Percentiles rank a stretch among this genome's conserved stretches.
These are phyloP conservation scores for Ammospiza caudacuta DNA, from an alignment of 2,113 vertebrate species.

Conservation along the genomic window DNA sequence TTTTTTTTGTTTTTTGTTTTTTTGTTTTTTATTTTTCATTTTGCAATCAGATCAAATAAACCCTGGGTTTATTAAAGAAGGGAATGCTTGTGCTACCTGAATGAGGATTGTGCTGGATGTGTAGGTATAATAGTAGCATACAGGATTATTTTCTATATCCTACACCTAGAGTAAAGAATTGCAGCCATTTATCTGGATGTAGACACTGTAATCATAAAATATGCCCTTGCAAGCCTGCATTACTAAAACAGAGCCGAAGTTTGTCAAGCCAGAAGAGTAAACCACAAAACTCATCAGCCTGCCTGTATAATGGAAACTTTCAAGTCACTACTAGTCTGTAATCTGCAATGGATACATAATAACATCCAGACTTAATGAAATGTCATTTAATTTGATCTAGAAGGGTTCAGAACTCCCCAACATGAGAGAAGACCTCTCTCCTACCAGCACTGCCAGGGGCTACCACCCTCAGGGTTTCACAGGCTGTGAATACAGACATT, in stretches of 20 bases:
- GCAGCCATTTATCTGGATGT: neutral
- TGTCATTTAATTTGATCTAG: neutral
- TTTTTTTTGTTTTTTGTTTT: neutral
- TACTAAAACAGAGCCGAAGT: neutral
- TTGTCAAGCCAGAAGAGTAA: neutral
- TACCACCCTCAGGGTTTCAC: neutral
- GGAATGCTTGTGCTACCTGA: neutral
- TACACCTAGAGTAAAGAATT: neutral
- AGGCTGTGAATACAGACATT: neutral
- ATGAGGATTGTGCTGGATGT: neutral
- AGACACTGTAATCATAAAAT: neutral
- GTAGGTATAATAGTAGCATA: neutral
- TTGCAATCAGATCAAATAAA: neutral
- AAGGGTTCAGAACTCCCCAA: neutral
- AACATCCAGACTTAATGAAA: neutral
- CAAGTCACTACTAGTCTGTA: neutral
- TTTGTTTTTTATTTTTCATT: neutral
- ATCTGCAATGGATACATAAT: neutral
- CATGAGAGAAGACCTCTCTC: neutral
- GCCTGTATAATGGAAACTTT: neutral
- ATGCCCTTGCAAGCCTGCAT: neutral
- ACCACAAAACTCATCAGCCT: neutral
- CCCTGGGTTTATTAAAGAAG: neutral
- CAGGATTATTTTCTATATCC: neutral
- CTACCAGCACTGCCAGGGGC: neutral